These are phyloP conservation scores for Ochropacha duplaris DNA, from an alignment of 2,888 invertebrate genomes.

Conservation along the genomic window DNA sequence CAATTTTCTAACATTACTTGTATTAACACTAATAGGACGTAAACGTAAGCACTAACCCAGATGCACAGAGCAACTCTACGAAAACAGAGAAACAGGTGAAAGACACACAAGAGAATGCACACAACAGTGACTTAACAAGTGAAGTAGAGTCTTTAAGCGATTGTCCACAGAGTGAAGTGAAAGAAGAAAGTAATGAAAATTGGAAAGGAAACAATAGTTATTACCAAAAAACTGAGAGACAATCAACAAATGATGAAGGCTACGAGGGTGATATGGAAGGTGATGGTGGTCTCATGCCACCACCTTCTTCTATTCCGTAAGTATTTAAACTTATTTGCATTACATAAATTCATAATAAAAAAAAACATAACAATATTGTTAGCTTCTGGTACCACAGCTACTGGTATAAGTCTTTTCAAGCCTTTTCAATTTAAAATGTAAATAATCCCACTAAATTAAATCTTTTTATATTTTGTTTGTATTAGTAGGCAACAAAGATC, in stretches of 20 bases:
- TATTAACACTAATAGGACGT: slow-evolving; percentile 62
- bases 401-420: too few relatives aligned
- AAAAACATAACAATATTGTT: too few relatives aligned
- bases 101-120: slow-evolving; percentile 26
- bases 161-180: slow-evolving; percentile 65
- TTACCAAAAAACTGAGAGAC: slow-evolving; percentile 50
- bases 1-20: slow-evolving; percentile 42
- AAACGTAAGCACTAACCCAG: slow-evolving; percentile 53
- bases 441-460: too few relatives aligned
- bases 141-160: slow-evolving; percentile 45
- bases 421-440: too few relatives aligned
- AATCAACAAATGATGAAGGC: slow-evolving; percentile 83
- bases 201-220: slow-evolving; percentile 40
- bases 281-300: slow-evolving; percentile 93
- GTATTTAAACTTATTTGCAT: slow-evolving; percentile 23
- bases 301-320: slow-evolving; percentile 86
- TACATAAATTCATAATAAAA: too few relatives aligned
- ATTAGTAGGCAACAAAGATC: slow-evolving; percentile 34
- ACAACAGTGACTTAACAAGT: slow-evolving; percentile 24
- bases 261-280: slow-evolving; percentile 84
- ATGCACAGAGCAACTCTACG: slow-evolving; percentile 36
- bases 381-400: too few relatives aligned
- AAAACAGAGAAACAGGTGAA: slow-evolving; percentile 25
- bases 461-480: too few relatives aligned
- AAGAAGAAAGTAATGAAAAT: slow-evolving; percentile 29